These are phyloP conservation scores for Zeuzera pyrina DNA, from an alignment of 2,888 invertebrate species.

Conservation along the genomic window DNA sequence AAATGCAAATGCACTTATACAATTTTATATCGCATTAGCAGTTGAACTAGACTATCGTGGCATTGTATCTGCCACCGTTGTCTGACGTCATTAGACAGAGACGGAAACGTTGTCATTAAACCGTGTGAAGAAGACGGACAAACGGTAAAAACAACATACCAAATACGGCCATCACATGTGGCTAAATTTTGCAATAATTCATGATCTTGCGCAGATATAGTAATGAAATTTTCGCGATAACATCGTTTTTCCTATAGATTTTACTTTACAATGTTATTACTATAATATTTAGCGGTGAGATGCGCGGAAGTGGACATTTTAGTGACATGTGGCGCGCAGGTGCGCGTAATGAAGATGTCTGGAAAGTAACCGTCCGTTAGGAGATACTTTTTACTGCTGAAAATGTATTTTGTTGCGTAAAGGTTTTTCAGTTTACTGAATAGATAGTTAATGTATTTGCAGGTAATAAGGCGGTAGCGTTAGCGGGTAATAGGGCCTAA, in stretches of 20 bases:
- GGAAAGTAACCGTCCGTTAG: slow-evolving; percentile 14
- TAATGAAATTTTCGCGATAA: slow-evolving; percentile 33
- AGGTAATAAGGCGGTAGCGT: too few species aligned
- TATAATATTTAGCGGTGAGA: slow-evolving; percentile 12
- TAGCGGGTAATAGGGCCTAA: too few species aligned
- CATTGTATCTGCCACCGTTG: slow-evolving; percentile 34
- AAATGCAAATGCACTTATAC: too few species aligned
- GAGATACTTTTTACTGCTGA: slow-evolving; percentile 9
- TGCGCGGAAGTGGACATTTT: slow-evolving; percentile 35
- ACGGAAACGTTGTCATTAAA: slow-evolving; percentile 17
- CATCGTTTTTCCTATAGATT: slow-evolving; percentile 34
- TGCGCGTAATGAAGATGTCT: slow-evolving; percentile 10
- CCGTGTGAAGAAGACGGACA: slow-evolving; percentile 26
- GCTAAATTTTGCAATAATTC: slow-evolving; percentile 54
- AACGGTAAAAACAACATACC: slow-evolving; percentile 58
- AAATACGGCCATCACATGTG: slow-evolving; percentile 66
- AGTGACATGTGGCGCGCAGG: slow-evolving; percentile 37
- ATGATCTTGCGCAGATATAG: slow-evolving; percentile 31
- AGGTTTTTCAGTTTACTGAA: too few species aligned
- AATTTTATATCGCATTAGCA: too few species aligned
- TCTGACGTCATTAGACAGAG: slow-evolving; percentile 51
- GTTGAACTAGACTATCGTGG: slow-evolving; percentile 2
- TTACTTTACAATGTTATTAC: slow-evolving; percentile 20
- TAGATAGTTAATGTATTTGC: too few species aligned
- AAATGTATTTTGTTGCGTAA: too few species aligned